phyloP scores from a whole-genome alignment of 1,140 invertebrate species.

The Bombus waltoni region DNA sequence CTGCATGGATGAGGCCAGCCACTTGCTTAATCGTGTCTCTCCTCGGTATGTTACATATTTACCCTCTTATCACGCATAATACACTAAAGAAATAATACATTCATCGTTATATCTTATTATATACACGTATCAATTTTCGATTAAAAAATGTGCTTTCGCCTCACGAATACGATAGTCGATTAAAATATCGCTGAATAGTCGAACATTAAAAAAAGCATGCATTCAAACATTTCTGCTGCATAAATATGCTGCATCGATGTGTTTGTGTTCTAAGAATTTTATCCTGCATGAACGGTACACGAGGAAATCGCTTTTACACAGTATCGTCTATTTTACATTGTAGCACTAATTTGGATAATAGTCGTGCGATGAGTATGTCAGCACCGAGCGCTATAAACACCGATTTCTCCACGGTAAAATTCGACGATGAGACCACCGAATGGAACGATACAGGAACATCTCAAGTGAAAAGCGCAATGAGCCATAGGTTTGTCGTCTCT shows the following conservation, averaged over 20 bases:
- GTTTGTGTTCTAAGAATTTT: constrained; percentile 48
- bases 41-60: constrained; percentile 77
- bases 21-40: constrained; percentile 81
- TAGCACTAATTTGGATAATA: constrained; percentile 86
- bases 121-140: not conserved
- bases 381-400: constrained; percentile 93
- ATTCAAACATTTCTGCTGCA: constrained; percentile 52
- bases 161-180: constrained; percentile 3
- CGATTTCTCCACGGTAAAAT: constrained; percentile 89
- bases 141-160: constrained; percentile 12
- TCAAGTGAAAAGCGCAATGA: constrained; percentile 78
- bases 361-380: constrained; percentile 89
- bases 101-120: constrained; percentile 5
- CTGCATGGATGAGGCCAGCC: constrained; percentile 81
- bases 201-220: constrained; percentile 39
- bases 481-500: constrained; percentile 74
- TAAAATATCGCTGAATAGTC: not conserved
- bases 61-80: constrained; percentile 56
- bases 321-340: constrained; percentile 50
- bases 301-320: not conserved
- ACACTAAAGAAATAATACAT: constrained; percentile 11
- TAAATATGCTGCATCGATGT: constrained; percentile 64
- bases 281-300: constrained; percentile 39
- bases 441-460: constrained; percentile 72
- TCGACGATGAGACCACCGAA: constrained; percentile 81